A percentile compares a stretch with the other conserved stretches of the same genome.
These are phyloP conservation scores for Poicephalus gulielmi DNA, from an alignment of 2,113 vertebrate species.

Conservation along the genomic window DNA sequence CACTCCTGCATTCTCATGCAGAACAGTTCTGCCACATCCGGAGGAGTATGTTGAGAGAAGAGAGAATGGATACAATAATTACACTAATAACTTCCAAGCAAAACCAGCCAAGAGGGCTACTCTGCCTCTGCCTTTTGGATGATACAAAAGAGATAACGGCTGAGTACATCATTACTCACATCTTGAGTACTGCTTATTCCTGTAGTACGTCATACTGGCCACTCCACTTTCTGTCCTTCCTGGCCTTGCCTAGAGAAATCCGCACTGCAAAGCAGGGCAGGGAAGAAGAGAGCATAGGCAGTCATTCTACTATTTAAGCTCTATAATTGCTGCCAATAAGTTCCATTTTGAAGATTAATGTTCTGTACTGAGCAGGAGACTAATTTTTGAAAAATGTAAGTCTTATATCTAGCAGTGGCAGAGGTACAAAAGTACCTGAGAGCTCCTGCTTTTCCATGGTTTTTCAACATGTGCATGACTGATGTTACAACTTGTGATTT, in stretches of 20 bases:
- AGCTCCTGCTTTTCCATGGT: neutral
- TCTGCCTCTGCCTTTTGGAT: neutral
- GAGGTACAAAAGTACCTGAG: neutral
- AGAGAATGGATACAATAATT: neutral
- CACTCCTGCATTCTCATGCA: neutral
- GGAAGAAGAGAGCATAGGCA: neutral
- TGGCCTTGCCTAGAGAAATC: conserved; percentile 9
- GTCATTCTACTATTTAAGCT: neutral
- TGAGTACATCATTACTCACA: neutral
- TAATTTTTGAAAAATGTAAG: neutral
- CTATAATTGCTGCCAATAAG: neutral
- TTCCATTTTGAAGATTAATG: neutral
- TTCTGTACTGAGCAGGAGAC: neutral
- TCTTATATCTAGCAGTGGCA: rapidly evolving
- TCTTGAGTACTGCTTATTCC: neutral
- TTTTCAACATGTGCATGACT: neutral
- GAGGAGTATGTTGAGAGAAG: neutral
- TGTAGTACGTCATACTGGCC: neutral
- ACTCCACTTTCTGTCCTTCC: neutral
- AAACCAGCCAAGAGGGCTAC: neutral
- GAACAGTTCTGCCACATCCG: neutral
- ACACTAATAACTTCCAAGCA: neutral
- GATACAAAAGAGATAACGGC: neutral
- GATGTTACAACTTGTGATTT: neutral
- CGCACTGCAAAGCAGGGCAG: neutral